These are phyloP conservation scores for Drosophila sordidula DNA, from an alignment of 2,888 invertebrate species.

Conservation along the genomic window DNA sequence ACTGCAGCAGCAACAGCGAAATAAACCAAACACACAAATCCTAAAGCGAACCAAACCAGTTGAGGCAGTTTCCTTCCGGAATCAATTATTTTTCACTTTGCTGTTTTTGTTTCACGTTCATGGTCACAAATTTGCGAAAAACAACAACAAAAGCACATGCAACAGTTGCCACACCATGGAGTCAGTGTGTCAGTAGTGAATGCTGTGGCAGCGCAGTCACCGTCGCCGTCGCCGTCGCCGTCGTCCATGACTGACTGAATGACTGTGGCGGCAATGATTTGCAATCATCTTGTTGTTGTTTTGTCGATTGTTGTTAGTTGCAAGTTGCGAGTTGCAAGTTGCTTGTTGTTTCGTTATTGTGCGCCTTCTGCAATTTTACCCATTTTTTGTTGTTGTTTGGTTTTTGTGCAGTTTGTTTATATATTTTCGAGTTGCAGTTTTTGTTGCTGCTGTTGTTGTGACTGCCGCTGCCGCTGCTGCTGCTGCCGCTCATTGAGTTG, in stretches of 20 bases:
- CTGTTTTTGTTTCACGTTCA: constrained; percentile 69
- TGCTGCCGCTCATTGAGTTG: constrained; percentile 38
- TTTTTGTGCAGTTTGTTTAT: constrained; percentile 20
- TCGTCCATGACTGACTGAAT: constrained; percentile 59
- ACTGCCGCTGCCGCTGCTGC: neutral
- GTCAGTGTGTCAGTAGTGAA: constrained; percentile 57
- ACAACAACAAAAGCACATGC: constrained; percentile 27
- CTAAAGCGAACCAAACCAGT: constrained; percentile 73
- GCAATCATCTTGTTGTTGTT: constrained; percentile 31
- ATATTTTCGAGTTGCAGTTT: constrained; percentile 2
- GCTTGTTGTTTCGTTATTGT: constrained; percentile 17
- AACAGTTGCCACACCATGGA: constrained; percentile 44
- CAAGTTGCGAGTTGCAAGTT: constrained; percentile 3
- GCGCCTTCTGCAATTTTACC: constrained; percentile 41
- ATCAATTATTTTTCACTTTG: constrained; percentile 82
- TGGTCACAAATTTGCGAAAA: constrained; percentile 61
- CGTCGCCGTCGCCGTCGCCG: constrained; percentile 14
- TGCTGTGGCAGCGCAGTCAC: constrained; percentile 34
- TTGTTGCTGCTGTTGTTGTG: neutral
- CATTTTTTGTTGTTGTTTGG: constrained; percentile 23
- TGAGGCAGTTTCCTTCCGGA: constrained; percentile 85
- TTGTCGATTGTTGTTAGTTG: constrained; percentile 35
- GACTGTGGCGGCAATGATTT: constrained; percentile 37
- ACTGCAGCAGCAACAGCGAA: constrained; percentile 26
- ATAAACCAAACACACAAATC: constrained; percentile 42